phyloP scores from a whole-genome alignment of 2,113 vertebrate genomes.

The Reinhardtius hippoglossoides region DNA sequence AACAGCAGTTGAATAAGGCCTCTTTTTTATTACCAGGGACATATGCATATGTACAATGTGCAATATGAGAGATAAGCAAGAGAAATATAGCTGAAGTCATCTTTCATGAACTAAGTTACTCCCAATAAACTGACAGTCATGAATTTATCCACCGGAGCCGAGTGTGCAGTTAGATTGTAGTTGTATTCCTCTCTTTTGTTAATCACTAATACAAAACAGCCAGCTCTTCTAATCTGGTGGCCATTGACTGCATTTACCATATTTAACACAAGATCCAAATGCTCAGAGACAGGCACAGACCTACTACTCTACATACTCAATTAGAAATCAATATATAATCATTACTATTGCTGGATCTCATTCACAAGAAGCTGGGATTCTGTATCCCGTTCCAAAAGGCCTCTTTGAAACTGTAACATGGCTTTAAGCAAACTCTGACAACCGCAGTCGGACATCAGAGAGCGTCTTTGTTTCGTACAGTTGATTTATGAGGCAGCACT shows the following conservation, averaged over 20 bases:
- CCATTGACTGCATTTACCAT: not conserved
- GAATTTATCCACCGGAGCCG: constrained; percentile 21
- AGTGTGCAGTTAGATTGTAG: not conserved
- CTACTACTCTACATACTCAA: constrained; percentile 14
- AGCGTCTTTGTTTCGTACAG: not conserved
- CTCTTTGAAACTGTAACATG: constrained; percentile 15
- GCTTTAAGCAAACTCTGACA: not conserved
- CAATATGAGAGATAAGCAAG: not conserved
- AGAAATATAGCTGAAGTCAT: constrained; percentile 8
- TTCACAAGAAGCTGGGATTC: constrained; percentile 11
- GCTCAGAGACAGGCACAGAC: constrained; percentile 9
- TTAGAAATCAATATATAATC: constrained; percentile 14
- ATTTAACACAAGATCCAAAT: not conserved
- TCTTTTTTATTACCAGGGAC: not conserved
- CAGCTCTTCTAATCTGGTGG: no score
- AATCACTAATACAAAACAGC: no score
- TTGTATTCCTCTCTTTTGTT: not conserved
- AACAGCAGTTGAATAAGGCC: constrained; percentile 10
- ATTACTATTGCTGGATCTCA: constrained; percentile 1
- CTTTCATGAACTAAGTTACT: constrained; percentile 28
- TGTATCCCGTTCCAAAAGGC: constrained; percentile 16
- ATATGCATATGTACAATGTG: not conserved
- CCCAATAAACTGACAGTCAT: constrained; percentile 33
- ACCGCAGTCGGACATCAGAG: not conserved
- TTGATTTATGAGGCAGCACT: not conserved